Evolutionary conservation across 2,797 vertebrate genomes (phyloP), one percentile per base, ranked within the genome.

Genomic region (Ptychadena robeensis): DNA sequence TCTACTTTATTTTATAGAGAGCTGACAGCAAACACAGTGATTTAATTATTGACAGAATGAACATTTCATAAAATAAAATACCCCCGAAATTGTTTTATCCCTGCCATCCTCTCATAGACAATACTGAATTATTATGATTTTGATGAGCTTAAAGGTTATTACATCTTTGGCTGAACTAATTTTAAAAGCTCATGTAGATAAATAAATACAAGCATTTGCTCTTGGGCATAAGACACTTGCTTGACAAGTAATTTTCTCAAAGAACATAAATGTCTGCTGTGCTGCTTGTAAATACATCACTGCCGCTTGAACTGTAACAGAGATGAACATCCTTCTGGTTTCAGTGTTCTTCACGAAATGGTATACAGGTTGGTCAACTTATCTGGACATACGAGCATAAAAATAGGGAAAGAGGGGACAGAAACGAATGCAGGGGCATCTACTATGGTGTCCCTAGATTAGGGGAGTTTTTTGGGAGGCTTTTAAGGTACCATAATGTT

Each of bases 1-100:
- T 32, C 63, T 65, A 65, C 32, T 44, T 64, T 64, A 48, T 59
- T 80, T 71, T 72, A 22, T 37, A 8, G 12, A 30, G 4, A 22
- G 64, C 14, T 80, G 44, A 69, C 35, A 71, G 53, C 30, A 65
- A 40, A 57, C 11, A 44, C 15, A 18, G 37, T 40, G 69, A 65
- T 57, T 63, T 48, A 32, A 70, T 79, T 61, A 61, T n/a, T n/a
- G 38, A 5, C 35, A 79, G 28, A 22, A 31, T 38, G n/a, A 37
- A 64, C 14, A 18, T 7, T 34, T 11, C 3, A 25, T 73, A n/a
- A 32, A 34, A 28, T 15, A n/a, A 48, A 71, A 44, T 6, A 8
- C 31, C 9, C 27, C 28, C 1, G 30, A 22, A 1, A 38, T 2
- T 64, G 25, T 25, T 12, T 18, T 28, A 64, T 12, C 3, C 30